Conservation (phyloP, 2,888 invertebrate species). For the Branchipolynoe longqiensis region DNA sequence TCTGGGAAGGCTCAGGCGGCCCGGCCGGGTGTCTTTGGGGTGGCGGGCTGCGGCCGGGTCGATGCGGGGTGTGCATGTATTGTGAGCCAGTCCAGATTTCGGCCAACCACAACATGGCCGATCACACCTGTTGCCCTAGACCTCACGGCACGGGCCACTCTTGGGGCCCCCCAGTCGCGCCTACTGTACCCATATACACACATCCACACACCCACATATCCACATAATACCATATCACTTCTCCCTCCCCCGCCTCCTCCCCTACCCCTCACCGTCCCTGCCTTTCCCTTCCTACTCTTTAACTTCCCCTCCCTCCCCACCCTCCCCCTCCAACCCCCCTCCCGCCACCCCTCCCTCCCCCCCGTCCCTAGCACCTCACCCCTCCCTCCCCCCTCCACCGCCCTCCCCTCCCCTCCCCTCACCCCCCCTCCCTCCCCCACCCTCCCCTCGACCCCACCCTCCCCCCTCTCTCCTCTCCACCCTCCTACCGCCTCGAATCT, state of each 20-base stretch:
- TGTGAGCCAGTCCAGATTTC: no score
- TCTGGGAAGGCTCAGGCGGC: no score
- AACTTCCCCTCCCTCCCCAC: not conserved
- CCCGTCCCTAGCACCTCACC: not conserved
- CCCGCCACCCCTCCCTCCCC: not conserved
- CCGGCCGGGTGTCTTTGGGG: no score
- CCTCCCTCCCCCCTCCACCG: not conserved
- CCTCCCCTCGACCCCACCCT: not conserved
- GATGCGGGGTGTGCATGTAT: no score
- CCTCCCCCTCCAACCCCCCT: not conserved
- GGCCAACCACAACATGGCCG: no score
- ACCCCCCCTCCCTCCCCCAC: not conserved
- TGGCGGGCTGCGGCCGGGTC: no score
- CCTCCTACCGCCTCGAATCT: not conserved
- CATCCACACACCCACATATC: no score
- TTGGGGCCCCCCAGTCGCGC: no score
- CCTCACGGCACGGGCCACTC: no score
- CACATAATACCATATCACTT: no score
- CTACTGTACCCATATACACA: no score
- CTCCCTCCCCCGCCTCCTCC: not conserved
- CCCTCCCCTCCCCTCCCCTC: not conserved
- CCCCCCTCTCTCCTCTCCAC: not conserved
- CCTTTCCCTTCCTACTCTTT: not conserved
- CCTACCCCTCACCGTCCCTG: not conserved
- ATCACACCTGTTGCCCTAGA: no score